A percentile compares a stretch with the other conserved stretches of the same genome.
These are phyloP conservation scores for Mirza zaza DNA, from an alignment of 2,113 vertebrate species.

Conservation along the genomic window DNA sequence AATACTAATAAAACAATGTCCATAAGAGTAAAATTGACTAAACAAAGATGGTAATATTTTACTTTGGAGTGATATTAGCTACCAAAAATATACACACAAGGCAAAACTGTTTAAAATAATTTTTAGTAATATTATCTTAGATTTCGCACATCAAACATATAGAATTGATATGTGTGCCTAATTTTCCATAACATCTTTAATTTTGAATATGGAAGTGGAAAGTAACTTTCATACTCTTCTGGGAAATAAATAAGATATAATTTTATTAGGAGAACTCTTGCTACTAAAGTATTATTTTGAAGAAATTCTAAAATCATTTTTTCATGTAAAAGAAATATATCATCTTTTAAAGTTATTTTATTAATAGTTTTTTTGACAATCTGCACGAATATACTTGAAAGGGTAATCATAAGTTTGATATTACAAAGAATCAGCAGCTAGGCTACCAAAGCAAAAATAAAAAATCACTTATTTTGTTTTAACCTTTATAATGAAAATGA, in stretches of 20 bases:
- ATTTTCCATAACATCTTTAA: background rate
- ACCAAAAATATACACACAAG: background rate
- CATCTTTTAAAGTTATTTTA: background rate
- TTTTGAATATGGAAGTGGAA: background rate
- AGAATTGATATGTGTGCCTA: background rate
- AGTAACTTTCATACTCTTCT: background rate
- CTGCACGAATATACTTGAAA: slow-evolving; percentile 63
- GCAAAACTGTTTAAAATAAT: background rate
- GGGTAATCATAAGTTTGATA: slow-evolving; percentile 69
- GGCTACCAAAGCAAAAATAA: slow-evolving; percentile 74
- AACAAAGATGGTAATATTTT: background rate
- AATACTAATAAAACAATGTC: background rate
- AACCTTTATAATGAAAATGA: slow-evolving; percentile 81
- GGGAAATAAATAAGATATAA: background rate
- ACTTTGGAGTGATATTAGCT: background rate
- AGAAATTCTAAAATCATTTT: background rate
- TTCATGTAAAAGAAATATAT: slow-evolving; percentile 54
- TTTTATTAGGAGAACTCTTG: background rate
- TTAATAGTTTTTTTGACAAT: background rate
- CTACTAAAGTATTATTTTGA: background rate
- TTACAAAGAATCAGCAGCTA: slow-evolving; percentile 46
- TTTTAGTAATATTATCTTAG: background rate
- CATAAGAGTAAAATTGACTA: background rate
- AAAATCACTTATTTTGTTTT: slow-evolving; percentile 76
- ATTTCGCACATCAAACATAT: background rate